A percentile compares a stretch with the other conserved stretches of the same genome.
phyloP scores from a whole-genome alignment of 1,140 invertebrate genomes.

The Drosophila busckii region DNA sequence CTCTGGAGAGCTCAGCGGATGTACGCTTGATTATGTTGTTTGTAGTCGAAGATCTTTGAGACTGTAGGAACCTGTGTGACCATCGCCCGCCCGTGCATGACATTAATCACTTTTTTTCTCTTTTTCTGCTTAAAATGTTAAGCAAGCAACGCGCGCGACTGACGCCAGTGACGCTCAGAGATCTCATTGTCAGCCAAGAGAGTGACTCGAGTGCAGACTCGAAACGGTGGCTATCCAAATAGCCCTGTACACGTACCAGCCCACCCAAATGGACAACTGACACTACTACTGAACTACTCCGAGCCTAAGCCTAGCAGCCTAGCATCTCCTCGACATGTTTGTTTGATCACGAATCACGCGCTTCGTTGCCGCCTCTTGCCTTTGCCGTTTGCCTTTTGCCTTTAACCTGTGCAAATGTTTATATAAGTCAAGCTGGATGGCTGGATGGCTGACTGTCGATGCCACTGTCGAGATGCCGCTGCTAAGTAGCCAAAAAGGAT shows the following conservation, averaged over 20 bases:
- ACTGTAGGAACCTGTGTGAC: slow-evolving; percentile 4
- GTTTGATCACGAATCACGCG: slow-evolving; percentile 70
- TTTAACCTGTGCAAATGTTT: slow-evolving; percentile 66
- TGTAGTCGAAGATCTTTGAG: slow-evolving; percentile 23
- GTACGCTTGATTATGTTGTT: slow-evolving; percentile 75
- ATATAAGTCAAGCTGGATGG: too few species aligned
- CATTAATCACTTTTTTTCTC: slow-evolving; percentile 66
- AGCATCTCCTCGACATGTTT: slow-evolving; percentile 14
- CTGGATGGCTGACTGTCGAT: slow-evolving; percentile 18
- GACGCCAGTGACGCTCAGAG: slow-evolving; percentile 37
- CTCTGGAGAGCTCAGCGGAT: slow-evolving; percentile 31
- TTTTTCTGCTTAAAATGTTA: slow-evolving; percentile 46
- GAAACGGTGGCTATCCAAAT: slow-evolving; percentile 69
- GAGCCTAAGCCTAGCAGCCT: not conserved
- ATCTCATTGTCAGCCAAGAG: too few species aligned
- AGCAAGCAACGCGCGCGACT: slow-evolving; percentile 44
- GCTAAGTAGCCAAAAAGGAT: slow-evolving; percentile 69
- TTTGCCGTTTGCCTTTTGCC: slow-evolving; percentile 57
- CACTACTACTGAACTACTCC: not conserved
- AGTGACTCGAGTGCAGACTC: too few species aligned
- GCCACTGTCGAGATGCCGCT: slow-evolving; percentile 32
- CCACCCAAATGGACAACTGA: slow-evolving; percentile 64
- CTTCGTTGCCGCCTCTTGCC: slow-evolving; percentile 47
- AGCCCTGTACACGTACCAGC: slow-evolving; percentile 61
- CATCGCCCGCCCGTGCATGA: slow-evolving; percentile 29